phyloP scores from a whole-genome alignment of 2,888 invertebrate species.

The Ecdyonurus torrentis region DNA sequence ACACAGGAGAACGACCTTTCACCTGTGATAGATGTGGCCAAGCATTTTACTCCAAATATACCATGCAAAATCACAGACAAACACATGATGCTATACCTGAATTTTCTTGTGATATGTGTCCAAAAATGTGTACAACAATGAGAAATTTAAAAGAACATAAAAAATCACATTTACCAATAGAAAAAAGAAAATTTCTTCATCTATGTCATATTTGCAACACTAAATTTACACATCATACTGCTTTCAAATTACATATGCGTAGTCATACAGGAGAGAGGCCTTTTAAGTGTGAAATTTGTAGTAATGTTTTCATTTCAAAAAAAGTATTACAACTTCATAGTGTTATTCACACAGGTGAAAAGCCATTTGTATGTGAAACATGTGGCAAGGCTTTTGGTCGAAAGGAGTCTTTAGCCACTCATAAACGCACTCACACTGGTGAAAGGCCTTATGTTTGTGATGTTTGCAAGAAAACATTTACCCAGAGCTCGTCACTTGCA shows the following conservation, averaged over 20 bases:
- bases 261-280: neutral
- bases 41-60: conserved; percentile 23
- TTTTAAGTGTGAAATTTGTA: neutral
- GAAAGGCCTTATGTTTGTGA: conserved; percentile 34
- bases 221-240: neutral
- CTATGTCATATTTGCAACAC: neutral
- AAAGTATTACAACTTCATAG: conserved; percentile 22
- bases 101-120: neutral
- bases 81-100: neutral
- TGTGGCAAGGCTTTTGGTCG: conserved; percentile 43
- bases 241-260: neutral
- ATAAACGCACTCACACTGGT: conserved; percentile 38
- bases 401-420: conserved; percentile 38
- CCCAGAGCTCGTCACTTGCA: neutral
- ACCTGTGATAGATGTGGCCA: conserved; percentile 42
- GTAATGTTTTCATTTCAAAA: neutral
- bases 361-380: conserved; percentile 40
- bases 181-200: neutral
- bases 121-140: neutral
- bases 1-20: conserved; percentile 41
- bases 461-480: conserved; percentile 1
- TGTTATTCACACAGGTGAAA: conserved; percentile 39
- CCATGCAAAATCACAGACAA: neutral
- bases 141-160: neutral
- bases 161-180: neutral